Evolutionary conservation across 2,113 vertebrate genomes (phyloP), one percentile per base, ranked within the genome.

Genomic region (Chitala chitala): DNA sequence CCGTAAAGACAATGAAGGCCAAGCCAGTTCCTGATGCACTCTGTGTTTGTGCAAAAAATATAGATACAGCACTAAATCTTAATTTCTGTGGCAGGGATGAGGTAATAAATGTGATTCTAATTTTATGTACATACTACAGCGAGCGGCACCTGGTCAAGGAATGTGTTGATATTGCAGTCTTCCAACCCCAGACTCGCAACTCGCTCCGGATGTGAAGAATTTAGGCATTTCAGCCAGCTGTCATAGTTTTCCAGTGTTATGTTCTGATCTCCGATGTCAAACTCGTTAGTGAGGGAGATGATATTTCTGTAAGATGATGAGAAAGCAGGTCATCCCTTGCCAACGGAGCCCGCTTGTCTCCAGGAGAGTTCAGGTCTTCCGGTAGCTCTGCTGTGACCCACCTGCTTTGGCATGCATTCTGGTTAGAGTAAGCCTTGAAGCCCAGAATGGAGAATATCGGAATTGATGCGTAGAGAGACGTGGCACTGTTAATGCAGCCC

Each of bases 1-100:
- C 95, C 0, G 95, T 92, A 85, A 98, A 96, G 74, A 91, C 74
- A 0, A 98, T 91, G 77, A 98, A 98, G 50, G 93, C 94, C 87
- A 98, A 82, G 10, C 96, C 96, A 0, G 94, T 92, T 58, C 96
- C 96, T 0, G 95, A 95, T 12, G 88, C 92, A 0, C 92, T 91
- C 95, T 97, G 88, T 40, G 71, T 46, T 54, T 51, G 12, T 51
- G 2, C 20, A 15, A 15, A 15, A 9, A 9, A 48, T 48, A 5
- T 7, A 48, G 13, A 7, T 48, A 20, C 20, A 51, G 48, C 20
- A 20, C 48, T 7, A n/a, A n/a, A n/a, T n/a, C 46, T 48, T 48
- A 48, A 48, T 48, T 48, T 31, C 64, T 68, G 3, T 26, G 22
- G 10, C 6, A 24, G 31, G 38, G 17, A 5, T 38, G 56, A 38